These are phyloP conservation scores for Erebia ligea DNA, from an alignment of 2,888 invertebrate genomes.

Conservation along the genomic window DNA sequence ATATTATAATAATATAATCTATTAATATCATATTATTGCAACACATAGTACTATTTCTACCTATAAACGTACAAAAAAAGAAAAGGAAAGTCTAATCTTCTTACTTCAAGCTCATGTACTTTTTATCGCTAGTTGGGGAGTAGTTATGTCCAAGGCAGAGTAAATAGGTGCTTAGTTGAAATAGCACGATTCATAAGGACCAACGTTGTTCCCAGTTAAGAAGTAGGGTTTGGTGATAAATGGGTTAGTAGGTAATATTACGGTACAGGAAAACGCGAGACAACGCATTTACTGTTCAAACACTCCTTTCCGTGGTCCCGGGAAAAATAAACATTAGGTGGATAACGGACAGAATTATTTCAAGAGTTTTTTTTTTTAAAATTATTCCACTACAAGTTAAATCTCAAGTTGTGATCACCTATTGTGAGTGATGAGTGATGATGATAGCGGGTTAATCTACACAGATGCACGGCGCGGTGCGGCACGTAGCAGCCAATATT, in stretches of 20 bases:
- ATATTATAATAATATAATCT: too few relatives aligned
- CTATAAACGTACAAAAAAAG: neutral
- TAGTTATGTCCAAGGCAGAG: slow-evolving; percentile 45
- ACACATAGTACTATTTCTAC: neutral
- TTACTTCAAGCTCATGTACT: slow-evolving; percentile 38
- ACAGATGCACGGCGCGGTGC: too few relatives aligned
- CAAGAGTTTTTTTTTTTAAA: too few relatives aligned
- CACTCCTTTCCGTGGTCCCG: slow-evolving; percentile 17
- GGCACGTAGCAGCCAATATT: too few relatives aligned
- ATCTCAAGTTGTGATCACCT: too few relatives aligned
- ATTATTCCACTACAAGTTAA: too few relatives aligned
- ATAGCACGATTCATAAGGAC: slow-evolving; percentile 45
- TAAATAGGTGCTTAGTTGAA: slow-evolving; percentile 47
- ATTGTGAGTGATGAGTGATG: too few relatives aligned
- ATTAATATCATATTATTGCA: neutral
- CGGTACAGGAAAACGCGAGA: slow-evolving; percentile 37
- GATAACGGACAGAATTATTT: neutral
- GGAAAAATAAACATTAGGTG: slow-evolving; percentile 11
- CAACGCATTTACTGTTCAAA: slow-evolving; percentile 35
- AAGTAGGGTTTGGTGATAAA: slow-evolving; percentile 43
- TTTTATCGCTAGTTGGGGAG: slow-evolving; percentile 46
- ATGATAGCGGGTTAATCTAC: too few relatives aligned
- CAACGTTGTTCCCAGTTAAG: slow-evolving; percentile 40
- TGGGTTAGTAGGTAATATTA: slow-evolving; percentile 38
- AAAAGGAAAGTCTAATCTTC: slow-evolving; percentile 32